Evolutionary conservation across 2,113 vertebrate species (phyloP).

Genomic region (Leuciscus idus): DNA sequence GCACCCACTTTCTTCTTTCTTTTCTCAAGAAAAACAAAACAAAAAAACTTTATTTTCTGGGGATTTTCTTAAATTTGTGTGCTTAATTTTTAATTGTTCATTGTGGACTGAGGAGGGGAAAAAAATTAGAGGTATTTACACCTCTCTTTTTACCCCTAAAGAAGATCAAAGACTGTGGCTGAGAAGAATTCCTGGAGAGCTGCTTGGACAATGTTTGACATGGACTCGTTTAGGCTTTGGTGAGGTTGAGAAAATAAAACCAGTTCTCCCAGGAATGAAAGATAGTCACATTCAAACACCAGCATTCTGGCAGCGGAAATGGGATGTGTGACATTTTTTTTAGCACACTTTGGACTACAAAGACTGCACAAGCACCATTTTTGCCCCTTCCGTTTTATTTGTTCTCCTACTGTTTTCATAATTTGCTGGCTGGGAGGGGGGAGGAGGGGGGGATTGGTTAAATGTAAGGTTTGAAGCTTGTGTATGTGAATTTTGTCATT

Average conservation of each 20-base stretch:
- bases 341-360: neutral
- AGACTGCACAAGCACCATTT: conserved; percentile 8
- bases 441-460: too few relatives aligned
- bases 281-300: neutral
- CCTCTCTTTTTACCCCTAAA: neutral
- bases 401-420: neutral
- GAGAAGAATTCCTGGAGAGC: neutral
- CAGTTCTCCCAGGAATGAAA: neutral
- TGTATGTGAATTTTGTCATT: neutral
- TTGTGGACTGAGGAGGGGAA: neutral
- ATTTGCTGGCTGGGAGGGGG: too few relatives aligned
- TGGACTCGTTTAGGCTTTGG: neutral
- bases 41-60: neutral
- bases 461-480: neutral
- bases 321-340: neutral
- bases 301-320: neutral
- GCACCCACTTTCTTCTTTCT: conserved; percentile 25
- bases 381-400: neutral
- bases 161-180: neutral
- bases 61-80: neutral
- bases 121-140: neutral
- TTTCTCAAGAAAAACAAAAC: neutral
- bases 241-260: neutral
- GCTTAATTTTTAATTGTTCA: neutral
- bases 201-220: neutral